These are phyloP conservation scores for Genyomyrus donnyi DNA, from an alignment of 2,113 vertebrate species.

Conservation along the genomic window DNA sequence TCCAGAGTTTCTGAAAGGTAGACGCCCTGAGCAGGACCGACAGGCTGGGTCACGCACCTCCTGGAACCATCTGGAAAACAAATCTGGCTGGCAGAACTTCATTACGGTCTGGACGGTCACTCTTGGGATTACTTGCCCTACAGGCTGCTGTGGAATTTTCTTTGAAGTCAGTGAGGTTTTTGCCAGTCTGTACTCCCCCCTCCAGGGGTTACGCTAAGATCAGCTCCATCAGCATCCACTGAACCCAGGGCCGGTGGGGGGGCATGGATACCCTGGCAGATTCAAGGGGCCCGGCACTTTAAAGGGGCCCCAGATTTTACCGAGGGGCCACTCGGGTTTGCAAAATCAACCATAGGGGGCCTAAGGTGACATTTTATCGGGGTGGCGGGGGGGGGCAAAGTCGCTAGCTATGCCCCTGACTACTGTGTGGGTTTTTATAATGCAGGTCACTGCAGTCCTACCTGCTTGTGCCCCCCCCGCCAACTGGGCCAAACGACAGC, in stretches of 20 bases:
- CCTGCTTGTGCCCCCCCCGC: neutral
- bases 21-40: neutral
- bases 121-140: neutral
- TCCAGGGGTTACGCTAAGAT: neutral
- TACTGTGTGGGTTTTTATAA: neutral
- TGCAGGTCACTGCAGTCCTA: neutral
- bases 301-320: neutral
- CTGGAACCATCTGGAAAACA: neutral
- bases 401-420: neutral
- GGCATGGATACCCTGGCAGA: neutral
- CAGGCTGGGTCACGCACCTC: neutral
- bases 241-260: neutral
- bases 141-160: neutral
- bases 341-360: neutral
- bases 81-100: neutral
- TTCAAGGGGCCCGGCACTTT: neutral
- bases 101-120: neutral
- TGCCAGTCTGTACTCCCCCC: neutral
- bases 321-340: neutral
- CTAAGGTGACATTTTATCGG: neutral
- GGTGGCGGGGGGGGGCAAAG: neutral
- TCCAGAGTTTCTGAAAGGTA: constrained; percentile 47
- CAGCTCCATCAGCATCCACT: neutral
- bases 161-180: neutral
- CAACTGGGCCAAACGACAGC: neutral